These are phyloP conservation scores for Castor canadensis DNA, from an alignment of 2,113 vertebrate genomes.

Conservation along the genomic window DNA sequence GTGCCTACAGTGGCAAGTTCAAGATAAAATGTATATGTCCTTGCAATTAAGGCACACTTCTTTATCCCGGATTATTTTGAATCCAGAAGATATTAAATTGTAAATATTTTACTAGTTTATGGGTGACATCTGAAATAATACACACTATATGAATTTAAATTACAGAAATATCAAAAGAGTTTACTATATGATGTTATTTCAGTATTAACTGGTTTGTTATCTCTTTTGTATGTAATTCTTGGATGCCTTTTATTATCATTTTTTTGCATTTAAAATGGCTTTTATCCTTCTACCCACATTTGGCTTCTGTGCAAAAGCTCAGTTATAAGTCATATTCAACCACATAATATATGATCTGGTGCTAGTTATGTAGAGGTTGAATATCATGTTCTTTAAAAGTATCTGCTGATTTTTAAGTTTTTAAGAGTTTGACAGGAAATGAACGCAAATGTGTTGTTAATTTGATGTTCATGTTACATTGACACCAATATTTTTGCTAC, in stretches of 20 bases:
- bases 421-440: constrained; percentile 66
- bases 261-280: constrained; percentile 22
- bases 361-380: constrained; percentile 80
- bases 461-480: constrained; percentile 42
- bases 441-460: constrained; percentile 55
- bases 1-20: constrained; percentile 84
- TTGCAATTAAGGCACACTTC: constrained; percentile 79
- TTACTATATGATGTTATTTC: constrained; percentile 86
- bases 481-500: constrained; percentile 53
- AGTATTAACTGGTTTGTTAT: constrained; percentile 86
- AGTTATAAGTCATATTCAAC: constrained; percentile 78
- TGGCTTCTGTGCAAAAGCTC: constrained; percentile 83
- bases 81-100: constrained; percentile 86
- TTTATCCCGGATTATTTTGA: constrained; percentile 86
- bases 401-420: constrained; percentile 66
- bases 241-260: constrained; percentile 68
- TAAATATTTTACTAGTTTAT: constrained; percentile 87
- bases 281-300: constrained; percentile 73
- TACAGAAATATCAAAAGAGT: constrained; percentile 84
- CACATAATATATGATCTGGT: constrained; percentile 76
- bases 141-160: constrained; percentile 81
- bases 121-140: constrained; percentile 80
- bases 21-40: constrained; percentile 73
- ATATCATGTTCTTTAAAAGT: constrained; percentile 60
- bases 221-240: constrained; percentile 87